phyloP scores from a whole-genome alignment of 1,140 invertebrate genomes.

The Neotoxoptera formosana region DNA sequence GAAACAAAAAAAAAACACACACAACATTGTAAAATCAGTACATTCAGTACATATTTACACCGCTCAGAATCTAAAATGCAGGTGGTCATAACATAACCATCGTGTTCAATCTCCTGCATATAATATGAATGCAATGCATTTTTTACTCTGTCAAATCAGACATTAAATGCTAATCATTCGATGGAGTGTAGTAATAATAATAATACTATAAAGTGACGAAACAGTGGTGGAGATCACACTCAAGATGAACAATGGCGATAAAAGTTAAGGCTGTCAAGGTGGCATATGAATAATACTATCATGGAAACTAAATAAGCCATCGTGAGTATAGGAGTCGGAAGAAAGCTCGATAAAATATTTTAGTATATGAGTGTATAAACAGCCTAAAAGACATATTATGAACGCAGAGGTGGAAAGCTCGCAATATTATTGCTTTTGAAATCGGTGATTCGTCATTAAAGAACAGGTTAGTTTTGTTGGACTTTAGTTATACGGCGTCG shows the following conservation, averaged over 20 bases:
- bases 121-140: background rate
- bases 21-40: no score
- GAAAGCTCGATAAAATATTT: background rate
- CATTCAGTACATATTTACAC: no score
- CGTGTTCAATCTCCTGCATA: background rate
- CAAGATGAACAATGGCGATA: background rate
- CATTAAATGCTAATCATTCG: background rate
- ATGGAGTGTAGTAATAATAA: background rate
- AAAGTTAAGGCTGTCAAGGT: background rate
- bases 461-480: slow-evolving; percentile 19
- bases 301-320: background rate
- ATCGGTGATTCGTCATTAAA: background rate
- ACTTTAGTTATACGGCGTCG: background rate
- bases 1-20: no score
- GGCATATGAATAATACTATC: background rate
- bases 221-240: background rate
- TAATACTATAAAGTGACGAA: background rate
- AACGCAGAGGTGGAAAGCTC: background rate
- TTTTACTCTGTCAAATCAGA: background rate
- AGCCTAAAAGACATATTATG: background rate
- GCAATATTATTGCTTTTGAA: slow-evolving; percentile 13
- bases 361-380: background rate
- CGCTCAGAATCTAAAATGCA: background rate
- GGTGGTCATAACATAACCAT: background rate
- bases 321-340: background rate